phyloP scores from a whole-genome alignment of 2,888 invertebrate genomes.

The Caenorhabditis macrosperma region DNA sequence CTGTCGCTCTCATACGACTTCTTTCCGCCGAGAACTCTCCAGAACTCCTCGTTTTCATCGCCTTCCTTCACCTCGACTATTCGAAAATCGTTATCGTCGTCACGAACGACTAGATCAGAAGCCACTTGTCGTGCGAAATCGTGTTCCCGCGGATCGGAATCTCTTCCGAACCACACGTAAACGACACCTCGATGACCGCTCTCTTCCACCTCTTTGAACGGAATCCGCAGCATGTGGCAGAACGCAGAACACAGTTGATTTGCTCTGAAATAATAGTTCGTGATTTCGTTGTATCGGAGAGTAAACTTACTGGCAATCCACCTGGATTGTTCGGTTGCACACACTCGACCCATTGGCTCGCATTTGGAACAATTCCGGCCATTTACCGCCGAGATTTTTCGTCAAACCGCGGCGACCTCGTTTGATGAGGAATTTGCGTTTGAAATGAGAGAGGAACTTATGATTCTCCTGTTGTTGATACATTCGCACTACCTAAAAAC shows the following conservation, averaged over 20 bases:
- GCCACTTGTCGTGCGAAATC: constrained; percentile 72
- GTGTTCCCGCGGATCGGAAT: constrained; percentile 59
- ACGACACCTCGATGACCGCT: constrained; percentile 58
- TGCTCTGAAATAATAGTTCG: constrained; percentile 84
- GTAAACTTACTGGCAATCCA: constrained; percentile 82
- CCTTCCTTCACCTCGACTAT: constrained; percentile 75
- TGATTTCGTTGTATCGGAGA: background rate
- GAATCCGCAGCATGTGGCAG: constrained; percentile 85
- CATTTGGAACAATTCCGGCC: constrained; percentile 93
- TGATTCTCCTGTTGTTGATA: constrained; percentile 99
- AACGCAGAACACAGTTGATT: constrained; percentile 92
- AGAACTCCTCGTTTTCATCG: constrained; percentile 77
- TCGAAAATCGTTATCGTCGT: constrained; percentile 69
- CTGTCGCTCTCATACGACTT: constrained; percentile 84
- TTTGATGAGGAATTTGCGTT: constrained; percentile 92
- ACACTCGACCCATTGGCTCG: constrained; percentile 95
- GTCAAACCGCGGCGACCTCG: constrained; percentile 83
- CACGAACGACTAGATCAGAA: constrained; percentile 72
- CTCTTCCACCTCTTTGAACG: constrained; percentile 66
- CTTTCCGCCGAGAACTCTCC: constrained; percentile 75
- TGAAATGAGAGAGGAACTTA: constrained; percentile 98
- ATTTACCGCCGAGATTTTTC: constrained; percentile 73
- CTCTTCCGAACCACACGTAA: constrained; percentile 70
- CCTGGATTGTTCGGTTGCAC: constrained; percentile 84
- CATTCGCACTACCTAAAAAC: constrained; percentile 86